Conservation (phyloP, 2,113 vertebrate species). For the Dendrocopos noguchii region DNA sequence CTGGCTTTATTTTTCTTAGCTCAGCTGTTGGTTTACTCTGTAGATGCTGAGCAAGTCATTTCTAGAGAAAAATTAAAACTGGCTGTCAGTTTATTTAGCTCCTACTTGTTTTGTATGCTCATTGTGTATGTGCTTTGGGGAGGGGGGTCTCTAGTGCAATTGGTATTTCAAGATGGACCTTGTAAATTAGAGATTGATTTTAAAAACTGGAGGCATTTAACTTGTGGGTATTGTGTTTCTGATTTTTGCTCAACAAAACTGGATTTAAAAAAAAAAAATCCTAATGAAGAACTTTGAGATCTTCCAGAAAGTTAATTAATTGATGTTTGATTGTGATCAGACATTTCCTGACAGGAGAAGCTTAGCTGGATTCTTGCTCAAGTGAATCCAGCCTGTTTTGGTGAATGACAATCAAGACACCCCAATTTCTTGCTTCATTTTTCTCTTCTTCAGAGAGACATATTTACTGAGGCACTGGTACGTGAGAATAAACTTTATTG, state of each 20-base stretch:
- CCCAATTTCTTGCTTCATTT: neutral
- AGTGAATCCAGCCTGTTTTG: neutral
- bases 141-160: neutral
- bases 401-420: neutral
- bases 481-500: neutral
- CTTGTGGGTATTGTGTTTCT: neutral
- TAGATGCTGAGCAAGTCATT: slow-evolving; percentile 56
- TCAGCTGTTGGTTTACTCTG: slow-evolving; percentile 28
- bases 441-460: neutral
- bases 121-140: neutral
- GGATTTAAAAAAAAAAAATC: neutral
- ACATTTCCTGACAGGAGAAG: neutral
- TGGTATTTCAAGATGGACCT: neutral
- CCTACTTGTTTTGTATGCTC: neutral
- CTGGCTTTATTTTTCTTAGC: neutral
- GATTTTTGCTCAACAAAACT: neutral
- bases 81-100: slow-evolving; percentile 34
- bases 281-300: neutral
- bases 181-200: neutral
- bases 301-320: neutral
- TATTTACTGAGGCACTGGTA: neutral
- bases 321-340: neutral
- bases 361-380: neutral
- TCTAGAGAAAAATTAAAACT: slow-evolving; percentile 52
- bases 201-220: neutral